Base-by-base conservation (phyloP, 2,113 vertebrate genomes). In the Daubentonia madagascariensis region DNA sequence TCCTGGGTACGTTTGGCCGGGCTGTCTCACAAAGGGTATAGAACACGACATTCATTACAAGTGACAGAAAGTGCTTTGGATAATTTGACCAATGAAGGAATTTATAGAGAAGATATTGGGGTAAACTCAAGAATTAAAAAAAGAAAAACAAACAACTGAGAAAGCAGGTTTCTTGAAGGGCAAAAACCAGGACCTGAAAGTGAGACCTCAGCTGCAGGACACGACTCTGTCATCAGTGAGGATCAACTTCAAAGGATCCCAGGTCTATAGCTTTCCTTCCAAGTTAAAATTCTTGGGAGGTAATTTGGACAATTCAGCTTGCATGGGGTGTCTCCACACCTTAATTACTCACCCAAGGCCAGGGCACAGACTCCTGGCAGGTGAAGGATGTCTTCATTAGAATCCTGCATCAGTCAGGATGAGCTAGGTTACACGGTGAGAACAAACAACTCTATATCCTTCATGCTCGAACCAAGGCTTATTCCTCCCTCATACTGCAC, bases 401-500 rank as follows among this genome's bases (percentile, higher is more conserved):
- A 68, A 18, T 3, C 28, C 37, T 2, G 6, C 14, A 8, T 16
- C 48, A 1, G n/a, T 20, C 32, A 8, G 35, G 3, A 16, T 3
- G 10, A 23, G 63, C 5, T 6, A 6, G 17, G 28, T 11, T 8
- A 2, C 18, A 7, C 25, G 0, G 1, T 37, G 20, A 3, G 40
- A 43, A 16, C 63, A 23, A 43, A 35, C 11, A 54, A 6, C 20
- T 63, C 25, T 37, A 1, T 3, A 4, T 14, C 32, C 52, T 23
- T 3, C 7, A 30, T 9, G 8, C 45, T 57, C 5, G 8, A 3
- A 14, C 1, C 8, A 20, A n/a, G 28, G 28, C 14, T 11, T 32
- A 2, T 9, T 67, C 6, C 28, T 20, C 75, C 18, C 1, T 68
- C 8, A 1, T 2, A 0, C 4, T 1, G 22, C 35, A 28, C 1